These are phyloP conservation scores for Noctuana brunneofusca DNA, from an alignment of 2,888 invertebrate genomes.

Conservation along the genomic window DNA sequence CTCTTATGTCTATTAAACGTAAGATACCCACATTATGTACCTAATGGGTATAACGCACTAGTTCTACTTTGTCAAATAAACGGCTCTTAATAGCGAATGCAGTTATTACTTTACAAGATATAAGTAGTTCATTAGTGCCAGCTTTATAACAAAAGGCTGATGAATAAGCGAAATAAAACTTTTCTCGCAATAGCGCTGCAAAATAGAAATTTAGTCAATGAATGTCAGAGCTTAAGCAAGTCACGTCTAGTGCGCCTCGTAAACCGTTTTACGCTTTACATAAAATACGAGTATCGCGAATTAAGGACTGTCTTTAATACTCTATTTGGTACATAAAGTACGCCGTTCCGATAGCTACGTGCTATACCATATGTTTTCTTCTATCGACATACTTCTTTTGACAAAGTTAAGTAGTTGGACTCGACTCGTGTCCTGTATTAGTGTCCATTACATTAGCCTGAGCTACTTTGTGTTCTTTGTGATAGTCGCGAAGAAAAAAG, in stretches of 20 bases:
- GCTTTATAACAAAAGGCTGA: conserved; percentile 7
- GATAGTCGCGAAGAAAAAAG: conserved; percentile 26
- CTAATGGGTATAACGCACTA: neutral
- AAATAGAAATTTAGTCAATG: conserved; percentile 26
- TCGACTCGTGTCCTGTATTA: conserved; percentile 21
- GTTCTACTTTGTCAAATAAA: neutral
- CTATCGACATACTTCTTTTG: conserved; percentile 8
- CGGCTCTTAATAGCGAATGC: neutral
- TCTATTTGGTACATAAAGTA: conserved; percentile 38
- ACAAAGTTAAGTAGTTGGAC: conserved; percentile 30
- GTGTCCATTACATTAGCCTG: conserved; percentile 34
- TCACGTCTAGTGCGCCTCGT: conserved; percentile 41
- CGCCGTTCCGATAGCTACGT: conserved; percentile 9
- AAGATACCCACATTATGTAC: too few species aligned
- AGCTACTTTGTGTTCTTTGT: conserved; percentile 34
- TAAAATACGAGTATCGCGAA: conserved; percentile 39
- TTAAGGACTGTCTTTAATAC: conserved; percentile 38
- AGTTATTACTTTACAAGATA: neutral
- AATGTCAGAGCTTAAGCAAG: conserved; percentile 35
- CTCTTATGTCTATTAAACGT: too few species aligned
- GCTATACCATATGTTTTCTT: neutral
- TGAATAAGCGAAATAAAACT: conserved; percentile 18
- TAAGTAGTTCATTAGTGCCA: conserved; percentile 2
- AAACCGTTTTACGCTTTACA: conserved; percentile 40
- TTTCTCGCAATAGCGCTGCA: conserved; percentile 12